Evolutionary conservation across 2,888 invertebrate species (phyloP), one percentile per base, ranked within the genome.

Genomic region (Ochropacha duplaris): DNA sequence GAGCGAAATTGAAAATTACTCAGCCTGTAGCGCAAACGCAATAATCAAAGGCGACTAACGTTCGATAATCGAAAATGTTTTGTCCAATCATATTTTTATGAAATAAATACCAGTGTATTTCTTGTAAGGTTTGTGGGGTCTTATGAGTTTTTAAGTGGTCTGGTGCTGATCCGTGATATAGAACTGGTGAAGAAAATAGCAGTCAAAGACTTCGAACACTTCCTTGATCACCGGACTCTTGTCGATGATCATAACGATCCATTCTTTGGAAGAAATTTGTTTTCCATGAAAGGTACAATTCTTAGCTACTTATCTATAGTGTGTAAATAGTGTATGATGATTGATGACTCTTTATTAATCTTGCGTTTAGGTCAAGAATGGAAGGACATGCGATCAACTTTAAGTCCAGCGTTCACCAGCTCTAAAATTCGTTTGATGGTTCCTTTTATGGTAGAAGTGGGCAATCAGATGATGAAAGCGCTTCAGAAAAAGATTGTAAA

Each of bases 121-220:
- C n/a, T n/a, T n/a, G n/a, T 22, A 49, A 82, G 74, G 44, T 82
- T 92, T 22, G 78, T 79, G 0, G 94, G 94, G 2, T 67, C 79
- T 16, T 93, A 83, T 59, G 90, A 93, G 64, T 84, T 93, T 22
- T 60, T 81, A 0, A 79, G 62, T 0, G 90, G 90, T 0, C 16
- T 81, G 0, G 49, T 90, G 1, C 61, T 93, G 34, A 59, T 94
- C n/a, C 78, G 83, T 0, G 93, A 94, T 68, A 71, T 92, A 0
- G 93, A 94, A 22, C 57, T 94, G n/a, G 58, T 93, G 0, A 94
- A 93, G 66, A 84, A 83, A 56, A 82, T 94, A 4, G 76, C 88
- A 0, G 78, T 94, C 2, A 94, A 94, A 63, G 93, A 94, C 66
- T 94, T 94, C 56, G 94, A 94, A 58, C 76, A 93, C 64, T 94